phyloP scores from a whole-genome alignment of 2,888 invertebrate species.

The Chouioia cunea region DNA sequence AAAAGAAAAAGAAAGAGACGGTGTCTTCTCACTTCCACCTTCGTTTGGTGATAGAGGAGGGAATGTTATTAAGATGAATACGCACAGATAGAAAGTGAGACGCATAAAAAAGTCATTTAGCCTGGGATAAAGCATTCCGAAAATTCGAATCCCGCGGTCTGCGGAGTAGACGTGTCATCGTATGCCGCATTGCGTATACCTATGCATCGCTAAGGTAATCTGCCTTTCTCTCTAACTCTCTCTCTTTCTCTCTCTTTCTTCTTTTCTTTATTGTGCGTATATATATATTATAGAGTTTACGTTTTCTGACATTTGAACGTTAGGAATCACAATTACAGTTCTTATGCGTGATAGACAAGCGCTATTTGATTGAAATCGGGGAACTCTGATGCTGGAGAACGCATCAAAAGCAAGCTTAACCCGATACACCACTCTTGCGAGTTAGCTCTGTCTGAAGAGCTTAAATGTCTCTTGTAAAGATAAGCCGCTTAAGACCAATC shows the following conservation, averaged over 20 bases:
- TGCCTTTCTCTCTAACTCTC: slow-evolving; percentile 2
- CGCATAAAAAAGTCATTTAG: slow-evolving; percentile 24
- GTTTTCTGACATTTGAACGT: no score
- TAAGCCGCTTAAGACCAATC: slow-evolving; percentile 21
- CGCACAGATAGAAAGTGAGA: background rate
- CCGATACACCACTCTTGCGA: no score
- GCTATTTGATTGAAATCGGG: no score
- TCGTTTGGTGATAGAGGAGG: no score
- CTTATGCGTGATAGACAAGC: no score
- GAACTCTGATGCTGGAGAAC: no score
- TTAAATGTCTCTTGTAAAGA: background rate
- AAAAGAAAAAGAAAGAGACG: no score
- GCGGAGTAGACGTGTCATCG: background rate
- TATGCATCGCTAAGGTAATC: slow-evolving; percentile 11
- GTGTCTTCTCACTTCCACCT: no score
- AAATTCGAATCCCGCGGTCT: slow-evolving; percentile 14
- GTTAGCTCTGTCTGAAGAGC: background rate
- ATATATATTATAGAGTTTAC: no score
- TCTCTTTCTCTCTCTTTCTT: slow-evolving; percentile 13
- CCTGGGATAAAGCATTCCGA: slow-evolving; percentile 11
- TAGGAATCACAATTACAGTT: no score
- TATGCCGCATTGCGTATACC: slow-evolving; percentile 31
- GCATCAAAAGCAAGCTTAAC: no score
- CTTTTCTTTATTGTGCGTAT: background rate
- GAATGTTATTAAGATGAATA: no score